Evolutionary conservation across 2,113 vertebrate species (phyloP), one percentile per base, ranked within the genome.

Genomic region (Elephantulus edwardii): DNA sequence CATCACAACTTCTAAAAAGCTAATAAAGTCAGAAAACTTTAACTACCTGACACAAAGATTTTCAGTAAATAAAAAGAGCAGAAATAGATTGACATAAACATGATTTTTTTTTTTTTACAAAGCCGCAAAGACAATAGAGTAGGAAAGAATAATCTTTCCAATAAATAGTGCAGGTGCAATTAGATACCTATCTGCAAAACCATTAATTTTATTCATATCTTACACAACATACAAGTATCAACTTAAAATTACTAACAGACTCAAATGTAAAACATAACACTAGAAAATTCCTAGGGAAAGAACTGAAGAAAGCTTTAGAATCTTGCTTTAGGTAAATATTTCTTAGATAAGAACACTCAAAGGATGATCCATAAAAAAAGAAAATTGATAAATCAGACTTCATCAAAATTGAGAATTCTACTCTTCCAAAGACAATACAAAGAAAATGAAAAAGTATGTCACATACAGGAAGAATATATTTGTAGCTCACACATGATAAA

Each of bases 361-460:
- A 44, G 30, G 4, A 62, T 58, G 78, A 62, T 30, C 14, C 76
- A 58, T 52, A n/a, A 52, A 76, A 60, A 3, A 30, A n/a, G n/a
- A 76, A 76, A 58, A 5, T 42, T 26, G 13, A 28, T 58, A 58
- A 79, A 58, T 1, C 2, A 7, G 8, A 2, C 48, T 58, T 70
- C 78, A 90, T 68, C 60, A 90, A 90, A 77, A 58, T 48, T 48
- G 40, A 90, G 33, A 66, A 77, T 79, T 33, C 44, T n/a, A 38
- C 17, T 76, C 54, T 84, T 83, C 48, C 80, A 76, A 83, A 54
- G 48, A 74, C 7, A 74, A 12, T 28, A 13, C 19, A 58, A 58
- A 72, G 56, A 71, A 24, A 86, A 86, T 62, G 33, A 58, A 58
- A 40, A 79, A 16, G 48, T 28, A 56, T 33, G 19, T 17, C 17